phyloP scores from a whole-genome alignment of 2,888 invertebrate species.

The Aphidius colemani region DNA sequence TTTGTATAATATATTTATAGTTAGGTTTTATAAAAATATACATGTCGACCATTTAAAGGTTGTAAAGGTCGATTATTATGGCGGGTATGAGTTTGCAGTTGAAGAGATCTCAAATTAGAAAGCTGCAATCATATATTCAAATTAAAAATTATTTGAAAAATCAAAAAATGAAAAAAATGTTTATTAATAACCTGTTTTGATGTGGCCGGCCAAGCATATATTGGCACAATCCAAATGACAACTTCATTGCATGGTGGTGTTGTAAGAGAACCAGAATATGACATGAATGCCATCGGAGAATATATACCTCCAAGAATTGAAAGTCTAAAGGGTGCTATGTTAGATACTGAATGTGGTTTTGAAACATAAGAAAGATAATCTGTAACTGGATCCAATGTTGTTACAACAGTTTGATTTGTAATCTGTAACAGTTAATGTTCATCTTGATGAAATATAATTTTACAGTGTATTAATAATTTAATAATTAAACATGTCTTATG shows the following conservation, averaged over 20 bases:
- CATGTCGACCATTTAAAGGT: conserved; percentile 27
- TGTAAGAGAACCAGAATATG: conserved; percentile 64
- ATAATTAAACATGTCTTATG: background rate
- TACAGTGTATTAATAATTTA: too few relatives aligned
- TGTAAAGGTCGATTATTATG: conserved; percentile 31
- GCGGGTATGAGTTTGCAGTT: conserved; percentile 16
- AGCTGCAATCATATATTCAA: conserved; percentile 25
- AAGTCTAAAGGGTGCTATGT: conserved; percentile 38
- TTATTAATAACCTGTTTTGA: conserved; percentile 35
- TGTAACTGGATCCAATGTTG: conserved; percentile 40
- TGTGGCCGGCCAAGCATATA: conserved; percentile 35
- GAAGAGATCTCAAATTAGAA: conserved; percentile 21
- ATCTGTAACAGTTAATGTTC: background rate
- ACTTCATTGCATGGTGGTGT: conserved; percentile 63
- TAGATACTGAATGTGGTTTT: conserved; percentile 1
- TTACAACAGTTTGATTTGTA: background rate
- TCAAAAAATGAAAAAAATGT: background rate
- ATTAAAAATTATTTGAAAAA: background rate
- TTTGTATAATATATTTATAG: background rate
- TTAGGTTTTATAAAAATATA: background rate
- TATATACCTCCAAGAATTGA: conserved; percentile 33
- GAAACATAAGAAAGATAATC: conserved; percentile 39
- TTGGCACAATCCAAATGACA: conserved; percentile 63
- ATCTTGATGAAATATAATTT: background rate
- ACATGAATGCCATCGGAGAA: conserved; percentile 38